phyloP scores from a whole-genome alignment of 2,113 vertebrate genomes.

The Colius striatus region DNA sequence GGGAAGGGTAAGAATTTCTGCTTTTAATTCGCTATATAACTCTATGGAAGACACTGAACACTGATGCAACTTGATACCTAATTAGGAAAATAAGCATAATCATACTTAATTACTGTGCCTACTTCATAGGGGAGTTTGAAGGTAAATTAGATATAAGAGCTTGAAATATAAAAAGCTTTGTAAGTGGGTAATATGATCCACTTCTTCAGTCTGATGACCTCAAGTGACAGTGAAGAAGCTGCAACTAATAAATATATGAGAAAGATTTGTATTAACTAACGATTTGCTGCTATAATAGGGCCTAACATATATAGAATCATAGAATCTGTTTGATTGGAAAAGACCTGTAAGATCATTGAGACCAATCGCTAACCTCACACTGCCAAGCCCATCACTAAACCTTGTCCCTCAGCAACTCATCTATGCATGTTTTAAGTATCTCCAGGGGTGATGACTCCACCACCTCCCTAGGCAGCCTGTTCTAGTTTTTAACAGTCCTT shows the following conservation, averaged over 20 bases:
- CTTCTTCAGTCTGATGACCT: conserved; percentile 37
- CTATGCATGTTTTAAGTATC: no score
- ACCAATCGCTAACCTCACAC: no score
- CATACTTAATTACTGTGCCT: conserved; percentile 28
- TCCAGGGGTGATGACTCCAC: no score
- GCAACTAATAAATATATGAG: not conserved
- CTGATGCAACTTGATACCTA: not conserved
- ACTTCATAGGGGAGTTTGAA: not conserved
- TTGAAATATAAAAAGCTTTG: conserved; percentile 16
- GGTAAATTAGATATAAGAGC: conserved; percentile 22
- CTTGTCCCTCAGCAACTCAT: no score
- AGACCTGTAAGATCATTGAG: no score
- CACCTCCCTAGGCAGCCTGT: no score
- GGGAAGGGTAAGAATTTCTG: not conserved
- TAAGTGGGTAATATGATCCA: conserved; percentile 16
- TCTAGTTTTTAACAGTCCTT: no score
- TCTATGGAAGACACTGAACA: not conserved
- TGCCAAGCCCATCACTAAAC: no score
- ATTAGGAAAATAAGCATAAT: conserved; percentile 40
- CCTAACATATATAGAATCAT: not conserved
- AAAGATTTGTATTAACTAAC: not conserved
- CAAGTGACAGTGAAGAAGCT: not conserved
- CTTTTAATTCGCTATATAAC: not conserved
- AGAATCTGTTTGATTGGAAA: no score
- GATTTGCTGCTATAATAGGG: not conserved